A percentile compares a stretch with the other conserved stretches of the same genome.
Conservation (phyloP, 2,113 vertebrate species). For the Notiomystis cincta region DNA sequence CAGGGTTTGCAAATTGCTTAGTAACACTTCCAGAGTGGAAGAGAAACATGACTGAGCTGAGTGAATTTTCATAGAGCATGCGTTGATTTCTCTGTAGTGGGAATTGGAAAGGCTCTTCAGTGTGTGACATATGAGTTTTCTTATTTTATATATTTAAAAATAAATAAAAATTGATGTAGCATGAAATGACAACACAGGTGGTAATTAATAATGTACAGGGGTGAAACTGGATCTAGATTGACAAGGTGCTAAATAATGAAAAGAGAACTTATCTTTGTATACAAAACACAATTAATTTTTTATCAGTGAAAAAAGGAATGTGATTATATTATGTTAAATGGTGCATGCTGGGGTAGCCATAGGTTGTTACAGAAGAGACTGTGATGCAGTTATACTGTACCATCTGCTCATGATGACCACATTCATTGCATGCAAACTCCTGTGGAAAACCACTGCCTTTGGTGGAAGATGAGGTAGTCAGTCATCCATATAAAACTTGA, state of each 20-base stretch:
- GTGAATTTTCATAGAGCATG: neutral
- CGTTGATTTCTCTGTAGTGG: neutral
- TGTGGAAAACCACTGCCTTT: neutral
- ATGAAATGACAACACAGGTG: neutral
- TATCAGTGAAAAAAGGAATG: neutral
- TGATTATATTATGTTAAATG: neutral
- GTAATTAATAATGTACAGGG: neutral
- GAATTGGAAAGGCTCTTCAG: neutral
- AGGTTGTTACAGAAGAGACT: neutral
- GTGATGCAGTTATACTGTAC: neutral
- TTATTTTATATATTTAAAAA: neutral
- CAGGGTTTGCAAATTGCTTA: neutral
- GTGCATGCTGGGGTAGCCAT: neutral
- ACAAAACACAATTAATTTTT: slow-evolving; percentile 1
- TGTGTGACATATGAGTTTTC: neutral
- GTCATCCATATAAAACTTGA: neutral
- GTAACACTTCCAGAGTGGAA: neutral
- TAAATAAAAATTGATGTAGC: neutral
- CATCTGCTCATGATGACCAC: neutral
- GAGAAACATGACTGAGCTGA: neutral
- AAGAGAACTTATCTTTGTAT: neutral
- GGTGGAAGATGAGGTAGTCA: neutral
- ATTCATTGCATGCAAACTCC: neutral
- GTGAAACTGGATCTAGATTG: neutral
- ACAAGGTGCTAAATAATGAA: slow-evolving; percentile 6